phyloP scores from a whole-genome alignment of 2,113 vertebrate species.

The Stomatorhinus ivindoensis region DNA sequence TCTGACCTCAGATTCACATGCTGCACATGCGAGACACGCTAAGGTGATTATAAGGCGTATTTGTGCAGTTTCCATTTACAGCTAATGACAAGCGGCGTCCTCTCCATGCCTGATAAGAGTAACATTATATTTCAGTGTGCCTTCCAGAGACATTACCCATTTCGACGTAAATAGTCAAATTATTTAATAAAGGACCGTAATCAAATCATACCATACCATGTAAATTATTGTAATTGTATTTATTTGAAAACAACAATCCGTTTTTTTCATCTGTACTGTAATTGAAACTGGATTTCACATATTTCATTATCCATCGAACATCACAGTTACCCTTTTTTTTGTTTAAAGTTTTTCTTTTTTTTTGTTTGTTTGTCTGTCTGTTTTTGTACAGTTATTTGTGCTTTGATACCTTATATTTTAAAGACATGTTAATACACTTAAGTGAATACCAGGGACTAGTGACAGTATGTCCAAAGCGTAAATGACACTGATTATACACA shows the following conservation, averaged over 20 bases:
- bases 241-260: slow-evolving; percentile 70
- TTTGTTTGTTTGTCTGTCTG: slow-evolving; percentile 40
- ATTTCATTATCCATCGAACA: slow-evolving; percentile 61
- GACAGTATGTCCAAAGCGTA: slow-evolving; percentile 52
- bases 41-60: neutral
- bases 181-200: neutral
- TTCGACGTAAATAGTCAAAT: neutral
- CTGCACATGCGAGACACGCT: neutral
- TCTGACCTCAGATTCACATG: neutral
- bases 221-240: slow-evolving; percentile 53
- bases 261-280: slow-evolving; percentile 54
- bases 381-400: slow-evolving; percentile 64
- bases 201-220: slow-evolving; percentile 22
- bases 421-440: slow-evolving; percentile 55
- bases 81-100: neutral
- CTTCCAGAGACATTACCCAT: neutral
- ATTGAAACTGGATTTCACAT: slow-evolving; percentile 57
- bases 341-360: slow-evolving; percentile 47
- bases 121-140: neutral
- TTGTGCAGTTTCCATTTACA: neutral
- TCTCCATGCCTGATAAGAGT: neutral
- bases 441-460: slow-evolving; percentile 41
- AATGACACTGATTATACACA: slow-evolving; percentile 54
- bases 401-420: slow-evolving; percentile 60
- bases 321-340: slow-evolving; percentile 57